Percentiles rank a stretch among this genome's conserved stretches.
These are phyloP conservation scores for Nannospalax galili DNA, from an alignment of 2,113 vertebrate species.

Conservation along the genomic window DNA sequence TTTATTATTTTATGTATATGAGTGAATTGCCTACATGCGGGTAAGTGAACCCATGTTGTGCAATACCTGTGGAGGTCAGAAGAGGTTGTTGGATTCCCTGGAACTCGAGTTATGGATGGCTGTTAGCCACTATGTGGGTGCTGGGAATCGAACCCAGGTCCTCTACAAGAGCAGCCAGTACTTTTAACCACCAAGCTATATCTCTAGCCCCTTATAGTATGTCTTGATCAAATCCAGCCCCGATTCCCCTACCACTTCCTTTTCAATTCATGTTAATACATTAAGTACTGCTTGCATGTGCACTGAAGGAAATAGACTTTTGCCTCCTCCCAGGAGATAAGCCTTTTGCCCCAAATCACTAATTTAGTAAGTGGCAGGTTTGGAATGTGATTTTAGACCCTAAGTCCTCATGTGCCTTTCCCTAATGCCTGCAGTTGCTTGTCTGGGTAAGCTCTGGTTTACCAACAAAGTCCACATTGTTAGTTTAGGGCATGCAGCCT, in stretches of 20 bases:
- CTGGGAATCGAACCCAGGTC: no score
- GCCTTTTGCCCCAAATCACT: background rate
- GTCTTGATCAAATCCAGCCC: background rate
- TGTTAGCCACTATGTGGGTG: no score
- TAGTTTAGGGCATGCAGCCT: background rate
- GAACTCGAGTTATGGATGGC: no score
- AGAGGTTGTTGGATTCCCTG: no score
- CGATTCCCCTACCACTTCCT: background rate
- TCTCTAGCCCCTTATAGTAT: no score
- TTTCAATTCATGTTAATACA: background rate
- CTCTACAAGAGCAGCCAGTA: no score
- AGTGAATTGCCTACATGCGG: no score
- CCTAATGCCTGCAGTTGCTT: background rate
- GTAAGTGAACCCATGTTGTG: no score
- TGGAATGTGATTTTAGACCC: background rate
- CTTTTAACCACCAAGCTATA: no score
- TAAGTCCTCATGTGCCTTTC: background rate
- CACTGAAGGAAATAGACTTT: no score
- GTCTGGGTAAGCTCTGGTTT: background rate
- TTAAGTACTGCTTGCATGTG: background rate
- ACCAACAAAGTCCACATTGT: background rate
- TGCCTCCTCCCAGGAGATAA: background rate
- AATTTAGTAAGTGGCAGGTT: background rate
- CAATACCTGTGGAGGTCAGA: no score
- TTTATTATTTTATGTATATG: no score